phyloP scores from a whole-genome alignment of 2,113 vertebrate species.

The Sminthopsis crassicaudata region DNA sequence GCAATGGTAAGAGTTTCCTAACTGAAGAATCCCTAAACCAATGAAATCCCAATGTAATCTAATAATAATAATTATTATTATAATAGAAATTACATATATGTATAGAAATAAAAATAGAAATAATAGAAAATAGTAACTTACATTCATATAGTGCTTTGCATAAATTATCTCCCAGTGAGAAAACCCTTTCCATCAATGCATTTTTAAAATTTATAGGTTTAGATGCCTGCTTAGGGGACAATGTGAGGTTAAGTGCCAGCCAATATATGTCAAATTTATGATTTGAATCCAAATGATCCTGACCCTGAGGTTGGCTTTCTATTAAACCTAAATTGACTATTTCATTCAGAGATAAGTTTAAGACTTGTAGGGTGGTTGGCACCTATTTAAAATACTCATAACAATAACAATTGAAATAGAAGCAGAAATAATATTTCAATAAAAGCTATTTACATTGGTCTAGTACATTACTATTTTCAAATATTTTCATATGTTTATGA shows the following conservation, averaged over 20 bases:
- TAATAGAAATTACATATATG: too few species aligned
- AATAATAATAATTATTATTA: not conserved
- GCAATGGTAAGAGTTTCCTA: not conserved
- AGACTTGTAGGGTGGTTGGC: slow-evolving; percentile 4
- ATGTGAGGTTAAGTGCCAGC: not conserved
- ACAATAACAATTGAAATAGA: not conserved
- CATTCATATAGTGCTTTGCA: not conserved
- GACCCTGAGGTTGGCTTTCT: not conserved
- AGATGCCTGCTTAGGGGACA: not conserved
- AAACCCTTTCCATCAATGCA: not conserved
- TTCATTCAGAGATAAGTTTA: slow-evolving; percentile 7
- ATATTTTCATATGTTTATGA: not conserved
- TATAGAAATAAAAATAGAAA: too few species aligned
- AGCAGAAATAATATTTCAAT: not conserved
- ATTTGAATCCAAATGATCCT: not conserved
- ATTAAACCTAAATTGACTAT: not conserved
- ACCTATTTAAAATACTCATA: slow-evolving; percentile 8
- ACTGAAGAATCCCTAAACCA: not conserved
- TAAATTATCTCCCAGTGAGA: not conserved
- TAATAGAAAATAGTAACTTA: not conserved
- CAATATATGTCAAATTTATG: not conserved
- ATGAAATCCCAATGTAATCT: not conserved
- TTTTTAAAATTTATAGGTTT: not conserved
- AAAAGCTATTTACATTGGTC: not conserved
- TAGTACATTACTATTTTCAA: not conserved